Percentiles rank a stretch among this genome's conserved stretches.
Evolutionary conservation across 2,888 invertebrate genomes (phyloP).

Genomic region (Salticus scenicus): DNA sequence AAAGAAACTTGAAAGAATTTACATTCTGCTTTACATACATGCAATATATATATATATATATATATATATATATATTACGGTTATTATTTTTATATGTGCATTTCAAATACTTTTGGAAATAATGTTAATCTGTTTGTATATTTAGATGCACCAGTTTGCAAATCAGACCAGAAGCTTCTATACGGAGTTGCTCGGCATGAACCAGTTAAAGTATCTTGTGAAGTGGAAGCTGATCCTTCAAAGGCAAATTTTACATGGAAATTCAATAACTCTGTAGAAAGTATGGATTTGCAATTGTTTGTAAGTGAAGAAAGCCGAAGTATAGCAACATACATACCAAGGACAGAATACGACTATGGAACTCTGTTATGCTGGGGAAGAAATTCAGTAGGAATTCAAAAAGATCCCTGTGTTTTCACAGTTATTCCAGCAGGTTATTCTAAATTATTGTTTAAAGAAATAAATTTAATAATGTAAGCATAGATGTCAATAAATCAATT

Average conservation of each 20-base stretch:
- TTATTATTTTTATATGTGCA: too few species aligned
- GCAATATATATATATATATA: too few species aligned
- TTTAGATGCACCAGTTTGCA: slow-evolving; percentile 93
- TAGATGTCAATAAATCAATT: too few species aligned
- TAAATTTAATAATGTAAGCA: too few species aligned
- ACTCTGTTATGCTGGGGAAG: slow-evolving; percentile 72
- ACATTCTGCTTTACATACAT: too few species aligned
- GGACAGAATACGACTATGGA: slow-evolving; percentile 73
- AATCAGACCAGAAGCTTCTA: slow-evolving; percentile 87
- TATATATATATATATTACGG: too few species aligned
- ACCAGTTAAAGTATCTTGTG: slow-evolving; percentile 79
- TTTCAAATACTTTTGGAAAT: too few species aligned
- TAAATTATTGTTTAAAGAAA: too few species aligned
- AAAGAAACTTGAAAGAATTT: too few species aligned
- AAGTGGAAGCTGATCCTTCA: slow-evolving; percentile 91
- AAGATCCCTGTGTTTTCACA: slow-evolving; percentile 72
- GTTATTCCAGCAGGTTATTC: slow-evolving; percentile 72
- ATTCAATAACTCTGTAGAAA: slow-evolving; percentile 85
- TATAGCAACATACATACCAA: slow-evolving; percentile 72
- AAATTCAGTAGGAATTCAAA: slow-evolving; percentile 72
- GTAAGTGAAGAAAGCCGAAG: slow-evolving; percentile 64
- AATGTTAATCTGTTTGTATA: too few species aligned
- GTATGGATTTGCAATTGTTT: slow-evolving; percentile 54
- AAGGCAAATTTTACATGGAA: slow-evolving; percentile 93
- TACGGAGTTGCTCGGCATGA: slow-evolving; percentile 94